Percentiles rank a stretch among this genome's conserved stretches.
Conservation (phyloP, 2,888 invertebrate species). For the Melinaea marsaeus region DNA sequence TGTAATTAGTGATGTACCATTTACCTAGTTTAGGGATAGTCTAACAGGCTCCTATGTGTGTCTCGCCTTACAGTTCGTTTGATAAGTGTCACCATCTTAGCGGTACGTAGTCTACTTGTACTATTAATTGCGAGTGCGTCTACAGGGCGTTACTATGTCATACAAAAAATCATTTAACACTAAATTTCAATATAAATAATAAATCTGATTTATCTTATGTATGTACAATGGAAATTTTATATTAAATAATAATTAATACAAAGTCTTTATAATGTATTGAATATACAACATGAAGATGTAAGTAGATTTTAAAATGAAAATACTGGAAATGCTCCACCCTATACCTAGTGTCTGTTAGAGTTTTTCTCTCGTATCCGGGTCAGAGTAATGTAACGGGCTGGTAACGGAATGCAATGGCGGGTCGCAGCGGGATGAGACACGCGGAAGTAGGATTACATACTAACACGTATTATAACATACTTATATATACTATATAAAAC, state of each 20-base stretch:
- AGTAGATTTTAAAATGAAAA: constrained; percentile 8
- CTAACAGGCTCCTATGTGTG: constrained; percentile 43
- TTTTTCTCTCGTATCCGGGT: constrained; percentile 66
- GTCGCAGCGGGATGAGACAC: constrained; percentile 76
- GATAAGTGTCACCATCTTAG: constrained; percentile 66
- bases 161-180: not conserved
- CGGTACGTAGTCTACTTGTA: constrained; percentile 69
- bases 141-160: constrained; percentile 14
- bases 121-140: constrained; percentile 56
- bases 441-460: constrained; percentile 65
- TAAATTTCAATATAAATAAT: no score
- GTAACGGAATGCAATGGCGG: constrained; percentile 70
- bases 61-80: constrained; percentile 51
- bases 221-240: no score
- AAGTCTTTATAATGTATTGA: no score
- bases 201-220: no score
- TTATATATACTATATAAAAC: not conserved
- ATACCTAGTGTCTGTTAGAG: constrained; percentile 36
- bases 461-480: constrained; percentile 31
- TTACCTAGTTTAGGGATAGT: constrained; percentile 36
- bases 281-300: not conserved
- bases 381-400: constrained; percentile 74
- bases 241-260: no score
- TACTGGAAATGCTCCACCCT: constrained; percentile 7
- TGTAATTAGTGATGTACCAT: constrained; percentile 28